Conservation (phyloP, 2,797 vertebrate genomes). For the Lophius americanus region DNA sequence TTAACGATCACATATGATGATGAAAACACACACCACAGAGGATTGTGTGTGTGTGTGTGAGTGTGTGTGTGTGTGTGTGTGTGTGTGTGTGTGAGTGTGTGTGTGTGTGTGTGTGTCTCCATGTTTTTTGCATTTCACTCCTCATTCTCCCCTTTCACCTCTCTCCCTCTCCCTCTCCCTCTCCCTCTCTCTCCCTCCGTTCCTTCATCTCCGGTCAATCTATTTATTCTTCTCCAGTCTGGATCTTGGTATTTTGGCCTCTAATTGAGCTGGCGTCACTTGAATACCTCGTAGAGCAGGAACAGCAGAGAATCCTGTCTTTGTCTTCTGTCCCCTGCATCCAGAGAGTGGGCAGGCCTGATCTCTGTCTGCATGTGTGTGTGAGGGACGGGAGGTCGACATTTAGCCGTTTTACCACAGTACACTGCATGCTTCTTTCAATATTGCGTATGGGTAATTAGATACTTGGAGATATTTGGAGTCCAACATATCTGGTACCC, state of each 20-base stretch:
- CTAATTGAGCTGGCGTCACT: constrained; percentile 75
- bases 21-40: constrained; percentile 60
- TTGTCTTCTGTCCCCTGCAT: constrained; percentile 59
- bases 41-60: constrained; percentile 38
- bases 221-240: constrained; percentile 44
- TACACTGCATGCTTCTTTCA: neutral
- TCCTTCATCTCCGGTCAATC: constrained; percentile 39
- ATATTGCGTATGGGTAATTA: neutral
- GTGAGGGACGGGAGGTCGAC: neutral
- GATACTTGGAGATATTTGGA: no score
- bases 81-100: constrained; percentile 3
- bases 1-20: constrained; percentile 63
- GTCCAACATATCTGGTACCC: no score
- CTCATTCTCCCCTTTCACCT: neutral
- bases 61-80: constrained; percentile 18
- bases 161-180: constrained; percentile 28
- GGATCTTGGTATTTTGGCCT: constrained; percentile 69
- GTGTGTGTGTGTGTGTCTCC: constrained; percentile 3
- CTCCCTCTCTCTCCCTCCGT: constrained; percentile 26
- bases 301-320: constrained; percentile 70
- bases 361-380: constrained; percentile 11
- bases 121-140: neutral
- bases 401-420: neutral
- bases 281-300: constrained; percentile 70
- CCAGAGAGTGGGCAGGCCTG: constrained; percentile 23